These are phyloP conservation scores for Centrocercus urophasianus DNA, from an alignment of 2,113 vertebrate genomes.

Conservation along the genomic window DNA sequence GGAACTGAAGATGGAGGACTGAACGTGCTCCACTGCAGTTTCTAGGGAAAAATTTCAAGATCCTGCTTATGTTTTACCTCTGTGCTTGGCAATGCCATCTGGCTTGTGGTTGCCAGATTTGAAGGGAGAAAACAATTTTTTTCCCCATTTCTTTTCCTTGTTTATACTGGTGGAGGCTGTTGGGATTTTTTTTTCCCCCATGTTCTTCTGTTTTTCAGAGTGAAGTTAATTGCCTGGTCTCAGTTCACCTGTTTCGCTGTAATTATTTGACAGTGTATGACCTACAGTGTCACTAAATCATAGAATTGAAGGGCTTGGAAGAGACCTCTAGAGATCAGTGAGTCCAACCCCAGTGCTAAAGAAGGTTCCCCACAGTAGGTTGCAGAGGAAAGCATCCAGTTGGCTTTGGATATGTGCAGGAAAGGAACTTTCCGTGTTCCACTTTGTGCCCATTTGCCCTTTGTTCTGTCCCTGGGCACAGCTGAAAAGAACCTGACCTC, in stretches of 20 bases:
- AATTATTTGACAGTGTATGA: not conserved
- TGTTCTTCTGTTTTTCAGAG: not conserved
- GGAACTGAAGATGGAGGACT: not conserved
- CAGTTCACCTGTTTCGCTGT: not conserved
- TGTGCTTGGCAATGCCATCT: not conserved
- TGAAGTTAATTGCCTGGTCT: not conserved
- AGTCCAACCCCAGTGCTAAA: too few species aligned
- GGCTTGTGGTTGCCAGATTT: not conserved
- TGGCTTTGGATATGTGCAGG: too few species aligned
- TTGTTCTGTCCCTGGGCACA: too few species aligned
- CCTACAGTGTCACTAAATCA: not conserved
- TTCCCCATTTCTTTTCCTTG: not conserved
- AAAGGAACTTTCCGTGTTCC: too few species aligned
- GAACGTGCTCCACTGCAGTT: not conserved
- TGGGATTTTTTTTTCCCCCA: not conserved
- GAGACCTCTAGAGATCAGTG: too few species aligned
- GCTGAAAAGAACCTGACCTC: too few species aligned
- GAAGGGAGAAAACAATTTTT: not conserved
- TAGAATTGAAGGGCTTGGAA: too few species aligned
- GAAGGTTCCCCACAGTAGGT: too few species aligned
- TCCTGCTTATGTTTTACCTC: not conserved
- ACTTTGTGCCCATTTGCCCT: too few species aligned
- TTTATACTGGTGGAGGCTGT: not conserved
- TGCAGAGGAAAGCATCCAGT: too few species aligned
- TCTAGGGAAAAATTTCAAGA: not conserved